These are phyloP conservation scores for Ophion slaviceki DNA, from an alignment of 2,888 invertebrate genomes.

Conservation along the genomic window DNA sequence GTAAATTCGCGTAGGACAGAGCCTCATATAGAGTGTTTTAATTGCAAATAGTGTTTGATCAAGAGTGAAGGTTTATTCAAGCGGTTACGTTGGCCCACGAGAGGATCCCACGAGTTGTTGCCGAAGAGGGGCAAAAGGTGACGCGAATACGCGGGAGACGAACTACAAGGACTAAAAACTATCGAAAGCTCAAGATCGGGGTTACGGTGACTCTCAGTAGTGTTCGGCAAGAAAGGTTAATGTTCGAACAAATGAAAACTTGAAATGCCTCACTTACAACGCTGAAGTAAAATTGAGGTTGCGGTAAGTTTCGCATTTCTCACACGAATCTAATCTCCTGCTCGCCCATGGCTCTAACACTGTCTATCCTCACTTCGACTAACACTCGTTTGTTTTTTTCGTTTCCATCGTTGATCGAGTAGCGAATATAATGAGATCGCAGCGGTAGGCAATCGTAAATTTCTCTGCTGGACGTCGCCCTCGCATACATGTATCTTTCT, in stretches of 20 bases:
- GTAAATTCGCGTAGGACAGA: conserved; percentile 27
- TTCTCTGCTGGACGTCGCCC: neutral
- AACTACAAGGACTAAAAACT: conserved; percentile 32
- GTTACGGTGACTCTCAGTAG: conserved; percentile 1
- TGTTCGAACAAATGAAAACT: conserved; percentile 33
- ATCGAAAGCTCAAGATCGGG: conserved; percentile 5
- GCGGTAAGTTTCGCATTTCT: conserved; percentile 58
- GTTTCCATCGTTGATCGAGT: conserved; percentile 1
- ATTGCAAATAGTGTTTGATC: conserved; percentile 14
- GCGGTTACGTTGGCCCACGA: neutral
- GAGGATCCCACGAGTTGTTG: conserved; percentile 18
- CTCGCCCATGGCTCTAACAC: neutral
- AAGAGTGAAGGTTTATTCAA: neutral
- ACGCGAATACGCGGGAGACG: conserved; percentile 60
- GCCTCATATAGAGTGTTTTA: neutral
- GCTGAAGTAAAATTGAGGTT: conserved; percentile 65
- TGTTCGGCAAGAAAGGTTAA: neutral
- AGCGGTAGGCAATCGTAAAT: neutral
- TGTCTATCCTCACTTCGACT: conserved; percentile 15
- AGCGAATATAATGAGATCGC: neutral
- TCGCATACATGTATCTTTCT: neutral
- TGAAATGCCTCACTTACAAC: conserved; percentile 56
- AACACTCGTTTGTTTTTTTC: neutral
- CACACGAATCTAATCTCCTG: neutral
- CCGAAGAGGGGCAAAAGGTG: conserved; percentile 45